Percentiles rank a stretch among this genome's conserved stretches.
Conservation (phyloP, 1,140 invertebrate species). For the Macrotrachela quadricornifera region DNA sequence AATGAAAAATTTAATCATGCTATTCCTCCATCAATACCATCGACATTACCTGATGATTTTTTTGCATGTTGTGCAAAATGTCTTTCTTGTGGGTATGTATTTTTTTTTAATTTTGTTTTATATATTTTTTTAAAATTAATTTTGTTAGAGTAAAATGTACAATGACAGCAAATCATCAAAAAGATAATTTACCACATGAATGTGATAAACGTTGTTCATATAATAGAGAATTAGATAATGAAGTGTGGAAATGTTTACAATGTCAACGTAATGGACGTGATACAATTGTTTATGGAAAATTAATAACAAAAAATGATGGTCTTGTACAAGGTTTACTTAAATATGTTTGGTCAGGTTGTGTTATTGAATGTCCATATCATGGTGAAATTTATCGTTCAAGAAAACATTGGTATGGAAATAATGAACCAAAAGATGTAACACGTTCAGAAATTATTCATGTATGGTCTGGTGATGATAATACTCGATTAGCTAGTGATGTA, state of each 20-base stretch:
- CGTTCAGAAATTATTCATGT: slow-evolving; percentile 6
- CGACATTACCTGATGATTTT: slow-evolving; percentile 54
- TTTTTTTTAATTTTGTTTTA: too few species aligned
- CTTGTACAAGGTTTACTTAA: slow-evolving; percentile 44
- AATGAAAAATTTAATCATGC: slow-evolving; percentile 55
- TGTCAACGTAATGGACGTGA: slow-evolving; percentile 40
- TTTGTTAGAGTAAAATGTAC: neutral
- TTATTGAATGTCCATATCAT: slow-evolving; percentile 55
- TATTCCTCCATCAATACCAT: slow-evolving; percentile 39
- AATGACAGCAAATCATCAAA: slow-evolving; percentile 48
- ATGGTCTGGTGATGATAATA: slow-evolving; percentile 9
- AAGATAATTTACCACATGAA: slow-evolving; percentile 43
- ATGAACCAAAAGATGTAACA: slow-evolving; percentile 45
- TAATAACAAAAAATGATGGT: slow-evolving; percentile 38
- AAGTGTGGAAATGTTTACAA: slow-evolving; percentile 44
- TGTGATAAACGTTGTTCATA: slow-evolving; percentile 36
- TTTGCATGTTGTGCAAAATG: slow-evolving; percentile 52
- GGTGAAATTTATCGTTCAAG: slow-evolving; percentile 58
- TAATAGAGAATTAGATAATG: slow-evolving; percentile 56
- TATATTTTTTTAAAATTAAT: too few species aligned
- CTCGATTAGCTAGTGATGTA: too few species aligned
- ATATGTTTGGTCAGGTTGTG: slow-evolving; percentile 57
- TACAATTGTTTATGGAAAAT: slow-evolving; percentile 41
- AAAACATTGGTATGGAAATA: slow-evolving; percentile 65
- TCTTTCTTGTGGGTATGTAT: slow-evolving; percentile 40